Conservation (phyloP, 2,113 vertebrate genomes). For the Silurus meridionalis region DNA sequence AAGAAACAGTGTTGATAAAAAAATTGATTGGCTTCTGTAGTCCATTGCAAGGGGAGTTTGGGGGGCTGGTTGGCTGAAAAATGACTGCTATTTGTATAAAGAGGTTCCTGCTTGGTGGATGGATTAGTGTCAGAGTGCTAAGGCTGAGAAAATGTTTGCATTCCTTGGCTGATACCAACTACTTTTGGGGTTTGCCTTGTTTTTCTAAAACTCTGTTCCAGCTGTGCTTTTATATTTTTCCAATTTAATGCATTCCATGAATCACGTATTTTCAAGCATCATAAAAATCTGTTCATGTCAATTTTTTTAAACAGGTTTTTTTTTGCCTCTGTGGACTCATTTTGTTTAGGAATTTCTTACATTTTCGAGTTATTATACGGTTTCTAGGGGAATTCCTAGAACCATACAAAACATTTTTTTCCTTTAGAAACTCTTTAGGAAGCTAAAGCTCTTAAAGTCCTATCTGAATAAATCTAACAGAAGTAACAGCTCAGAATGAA, state of each 20-base stretch:
- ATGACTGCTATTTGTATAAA: slow-evolving; percentile 51
- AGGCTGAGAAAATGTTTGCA: slow-evolving; percentile 38
- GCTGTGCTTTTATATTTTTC: slow-evolving; percentile 31
- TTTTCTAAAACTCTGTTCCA: slow-evolving; percentile 27
- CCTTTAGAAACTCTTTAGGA: not conserved
- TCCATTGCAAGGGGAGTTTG: slow-evolving; percentile 37
- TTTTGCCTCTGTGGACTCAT: not conserved
- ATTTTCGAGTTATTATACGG: slow-evolving; percentile 17
- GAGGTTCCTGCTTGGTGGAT: slow-evolving; percentile 11
- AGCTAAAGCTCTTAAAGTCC: not conserved
- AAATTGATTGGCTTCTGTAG: slow-evolving; percentile 54
- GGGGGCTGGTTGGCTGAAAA: slow-evolving; percentile 56
- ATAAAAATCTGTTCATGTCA: slow-evolving; percentile 11
- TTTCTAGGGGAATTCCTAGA: slow-evolving; percentile 4
- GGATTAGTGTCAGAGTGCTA: slow-evolving; percentile 32
- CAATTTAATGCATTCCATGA: slow-evolving; percentile 33
- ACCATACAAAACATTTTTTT: not conserved
- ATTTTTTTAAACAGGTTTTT: slow-evolving; percentile 10
- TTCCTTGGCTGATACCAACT: slow-evolving; percentile 32
- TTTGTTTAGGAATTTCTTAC: slow-evolving; percentile 9
- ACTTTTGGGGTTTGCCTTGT: slow-evolving; percentile 32
- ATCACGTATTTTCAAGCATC: slow-evolving; percentile 24
- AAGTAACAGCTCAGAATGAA: not conserved
- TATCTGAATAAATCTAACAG: not conserved
- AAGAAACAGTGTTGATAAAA: slow-evolving; percentile 48